These are phyloP conservation scores for Rhynchonycteris naso DNA, from an alignment of 2,797 vertebrate genomes.

Conservation along the genomic window DNA sequence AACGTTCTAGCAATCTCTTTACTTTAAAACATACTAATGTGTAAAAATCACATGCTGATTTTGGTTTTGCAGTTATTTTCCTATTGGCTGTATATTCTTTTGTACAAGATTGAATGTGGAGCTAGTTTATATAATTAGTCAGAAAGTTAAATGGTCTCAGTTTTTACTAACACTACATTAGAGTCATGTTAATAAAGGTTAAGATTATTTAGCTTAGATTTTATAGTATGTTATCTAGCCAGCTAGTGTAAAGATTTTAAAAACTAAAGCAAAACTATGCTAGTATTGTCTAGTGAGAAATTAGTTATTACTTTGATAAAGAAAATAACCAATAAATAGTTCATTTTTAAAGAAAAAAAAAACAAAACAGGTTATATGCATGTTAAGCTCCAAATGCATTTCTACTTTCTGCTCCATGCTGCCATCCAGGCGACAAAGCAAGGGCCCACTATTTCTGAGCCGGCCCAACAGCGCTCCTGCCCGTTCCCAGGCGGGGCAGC, in stretches of 20 bases:
- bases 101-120: conserved; percentile 9
- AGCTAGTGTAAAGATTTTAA: background rate
- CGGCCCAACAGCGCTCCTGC: background rate
- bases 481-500: background rate
- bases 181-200: conserved; percentile 2
- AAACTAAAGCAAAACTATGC: conserved; percentile 43
- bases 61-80: conserved; percentile 52
- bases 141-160: background rate
- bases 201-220: no score
- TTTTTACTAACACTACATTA: conserved; percentile 35
- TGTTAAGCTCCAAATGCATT: background rate
- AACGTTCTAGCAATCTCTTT: conserved; percentile 78
- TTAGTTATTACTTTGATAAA: background rate
- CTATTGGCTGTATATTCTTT: conserved; percentile 1
- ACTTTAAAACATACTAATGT: background rate
- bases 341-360: no score
- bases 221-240: background rate
- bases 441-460: background rate
- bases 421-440: background rate
- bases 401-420: background rate
- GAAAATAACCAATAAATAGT: background rate
- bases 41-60: conserved; percentile 21
- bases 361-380: background rate
- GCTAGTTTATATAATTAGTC: background rate
- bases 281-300: conserved; percentile 6